A percentile compares a stretch with the other conserved stretches of the same genome.
These are phyloP conservation scores for Caenorhabditis sp. DNA, from an alignment of 2,888 invertebrate genomes.

Conservation along the genomic window DNA sequence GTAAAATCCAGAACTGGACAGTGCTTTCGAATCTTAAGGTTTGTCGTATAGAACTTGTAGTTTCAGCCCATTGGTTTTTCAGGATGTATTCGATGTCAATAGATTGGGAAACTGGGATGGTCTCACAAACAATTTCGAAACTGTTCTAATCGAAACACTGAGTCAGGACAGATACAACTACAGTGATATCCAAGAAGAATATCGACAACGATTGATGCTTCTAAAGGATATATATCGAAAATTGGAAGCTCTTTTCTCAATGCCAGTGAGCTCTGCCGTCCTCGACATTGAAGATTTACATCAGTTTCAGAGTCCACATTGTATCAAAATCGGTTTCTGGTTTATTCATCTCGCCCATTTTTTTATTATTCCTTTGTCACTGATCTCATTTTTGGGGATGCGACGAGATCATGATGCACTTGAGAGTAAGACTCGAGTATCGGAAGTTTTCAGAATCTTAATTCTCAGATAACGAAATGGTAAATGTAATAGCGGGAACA, in stretches of 20 bases:
- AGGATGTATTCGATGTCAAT: neutral
- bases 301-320: neutral
- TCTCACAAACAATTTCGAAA: neutral
- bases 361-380: neutral
- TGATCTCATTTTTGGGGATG: neutral
- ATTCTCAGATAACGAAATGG: constrained; percentile 4
- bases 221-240: neutral
- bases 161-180: neutral
- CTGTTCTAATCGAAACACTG: neutral
- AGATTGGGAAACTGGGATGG: neutral
- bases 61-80: neutral
- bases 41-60: too few relatives aligned
- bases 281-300: neutral
- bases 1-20: neutral
- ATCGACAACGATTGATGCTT: neutral
- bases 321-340: neutral
- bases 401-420: neutral
- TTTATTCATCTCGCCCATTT: neutral
- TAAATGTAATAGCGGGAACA: neutral
- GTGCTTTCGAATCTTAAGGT: neutral
- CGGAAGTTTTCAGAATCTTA: neutral
- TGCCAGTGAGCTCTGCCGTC: constrained; percentile 1
- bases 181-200: neutral
- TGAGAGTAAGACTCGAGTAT: neutral
- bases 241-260: constrained; percentile 8